A percentile compares a stretch with the other conserved stretches of the same genome.
Evolutionary conservation across 30 jellyfish, hydroid and myxozoan species (phyloP).

Genomic region (Mastigias papua): DNA sequence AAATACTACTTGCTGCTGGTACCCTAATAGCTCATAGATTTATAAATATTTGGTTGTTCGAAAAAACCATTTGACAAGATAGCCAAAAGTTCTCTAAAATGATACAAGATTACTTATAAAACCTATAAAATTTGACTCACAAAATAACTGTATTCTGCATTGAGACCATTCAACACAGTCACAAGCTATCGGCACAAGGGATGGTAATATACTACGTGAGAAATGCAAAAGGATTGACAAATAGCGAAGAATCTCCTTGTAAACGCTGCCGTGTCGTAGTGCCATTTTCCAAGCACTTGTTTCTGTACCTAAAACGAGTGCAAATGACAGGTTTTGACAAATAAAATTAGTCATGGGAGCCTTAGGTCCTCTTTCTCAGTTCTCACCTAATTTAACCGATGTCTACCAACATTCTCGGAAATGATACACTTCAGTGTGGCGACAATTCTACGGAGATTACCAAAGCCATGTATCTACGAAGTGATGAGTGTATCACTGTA

Average conservation of each 20-base stretch:
- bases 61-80: too few species aligned
- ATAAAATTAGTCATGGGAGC: constrained; percentile 53
- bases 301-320: constrained; percentile 19
- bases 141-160: too few species aligned
- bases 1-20: too few species aligned
- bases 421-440: neutral
- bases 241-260: neutral
- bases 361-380: constrained; percentile 12
- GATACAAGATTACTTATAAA: too few species aligned
- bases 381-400: constrained; percentile 3
- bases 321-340: constrained; percentile 28
- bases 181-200: neutral
- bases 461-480: too few species aligned
- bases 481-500: too few species aligned
- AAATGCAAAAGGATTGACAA: constrained; percentile 11
- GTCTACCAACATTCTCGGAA: neutral
- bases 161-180: too few species aligned
- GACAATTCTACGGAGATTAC: neutral
- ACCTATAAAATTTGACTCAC: too few species aligned
- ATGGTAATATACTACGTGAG: neutral
- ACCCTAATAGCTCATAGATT: too few species aligned
- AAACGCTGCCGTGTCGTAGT: neutral
- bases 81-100: too few species aligned
- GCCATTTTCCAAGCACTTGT: constrained; percentile 22
- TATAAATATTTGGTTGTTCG: too few species aligned